phyloP scores from a whole-genome alignment of 1,140 invertebrate species.

The Ostrea denselamellosa region DNA sequence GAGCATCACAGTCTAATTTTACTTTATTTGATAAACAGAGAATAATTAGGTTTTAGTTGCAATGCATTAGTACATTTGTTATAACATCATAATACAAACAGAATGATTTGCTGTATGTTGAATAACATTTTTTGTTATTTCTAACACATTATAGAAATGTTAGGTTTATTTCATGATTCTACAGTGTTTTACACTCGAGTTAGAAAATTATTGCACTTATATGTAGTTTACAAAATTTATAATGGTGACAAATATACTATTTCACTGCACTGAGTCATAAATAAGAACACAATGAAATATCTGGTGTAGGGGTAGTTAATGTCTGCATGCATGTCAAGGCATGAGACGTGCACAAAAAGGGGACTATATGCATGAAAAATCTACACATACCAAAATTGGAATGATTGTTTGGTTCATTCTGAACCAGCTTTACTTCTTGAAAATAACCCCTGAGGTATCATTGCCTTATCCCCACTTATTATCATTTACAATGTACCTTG shows the following conservation, averaged over 20 bases:
- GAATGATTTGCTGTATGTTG: no score
- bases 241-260: background rate
- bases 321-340: no score
- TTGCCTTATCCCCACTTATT: no score
- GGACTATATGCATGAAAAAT: background rate
- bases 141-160: no score
- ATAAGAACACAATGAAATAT: background rate
- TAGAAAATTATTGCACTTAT: slow-evolving; percentile 8
- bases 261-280: background rate
- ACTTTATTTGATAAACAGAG: no score
- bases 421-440: background rate
- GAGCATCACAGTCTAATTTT: no score
- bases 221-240: background rate
- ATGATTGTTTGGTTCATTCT: background rate
- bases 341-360: background rate
- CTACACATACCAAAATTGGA: background rate
- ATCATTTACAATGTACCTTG: no score
- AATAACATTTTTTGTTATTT: no score
- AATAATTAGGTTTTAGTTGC: no score
- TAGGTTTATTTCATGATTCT: no score
- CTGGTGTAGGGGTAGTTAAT: background rate
- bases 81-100: no score
- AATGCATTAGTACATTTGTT: no score
- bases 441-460: background rate
- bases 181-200: background rate